Base-by-base conservation (phyloP, 2,888 invertebrate genomes). In the Dasypogon diadema region DNA sequence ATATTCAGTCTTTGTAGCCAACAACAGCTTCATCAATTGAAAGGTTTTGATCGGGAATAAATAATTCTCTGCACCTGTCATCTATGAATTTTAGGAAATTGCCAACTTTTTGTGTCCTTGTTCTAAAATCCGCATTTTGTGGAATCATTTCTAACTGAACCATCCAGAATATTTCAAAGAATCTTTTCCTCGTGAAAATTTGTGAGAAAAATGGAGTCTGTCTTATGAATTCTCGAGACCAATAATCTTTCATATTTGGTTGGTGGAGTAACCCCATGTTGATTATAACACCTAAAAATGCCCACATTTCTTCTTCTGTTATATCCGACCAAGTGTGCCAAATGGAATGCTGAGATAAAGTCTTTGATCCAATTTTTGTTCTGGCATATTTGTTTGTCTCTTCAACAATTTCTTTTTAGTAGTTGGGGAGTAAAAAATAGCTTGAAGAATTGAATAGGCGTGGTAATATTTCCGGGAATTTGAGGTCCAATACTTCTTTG, bases 211-310 rank as follows among this genome's bases (percentile, higher is more conserved):
- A 30, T 30, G 30, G 30, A 30, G 30, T 30, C 30, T 30, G 8
- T 3, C 30, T 30, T 30, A 30, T 30, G 8, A 30, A 30, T 8
- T 46, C 60, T 2, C n/a, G 46, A 37, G 75, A 77, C 77, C 78
- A 79, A 75, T 78, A 79, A 55, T 79, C 79, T 54, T 76, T 10
- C 34, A 76, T 16, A 75, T 78, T 77, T 8, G 76, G 70, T 58
- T 74, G 4, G 6, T 60, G 34, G 48, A 79, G 77, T 54, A 75
- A 75, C n/a, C 76, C 77, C 79, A 79, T 77, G 76, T 79, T 79
- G 34, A 80, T 74, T 26, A 79, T 74, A 5, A 79, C 77, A 14
- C 70, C 78, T 60, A 79, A 54, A 78, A 78, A 80, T 30, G 79
- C 78, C 77, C 58, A 74, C 18, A 79, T 77, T 73, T 78, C 77